phyloP scores from a whole-genome alignment of 53 echinoderm and acorn worm species.

The Crossaster papposus region DNA sequence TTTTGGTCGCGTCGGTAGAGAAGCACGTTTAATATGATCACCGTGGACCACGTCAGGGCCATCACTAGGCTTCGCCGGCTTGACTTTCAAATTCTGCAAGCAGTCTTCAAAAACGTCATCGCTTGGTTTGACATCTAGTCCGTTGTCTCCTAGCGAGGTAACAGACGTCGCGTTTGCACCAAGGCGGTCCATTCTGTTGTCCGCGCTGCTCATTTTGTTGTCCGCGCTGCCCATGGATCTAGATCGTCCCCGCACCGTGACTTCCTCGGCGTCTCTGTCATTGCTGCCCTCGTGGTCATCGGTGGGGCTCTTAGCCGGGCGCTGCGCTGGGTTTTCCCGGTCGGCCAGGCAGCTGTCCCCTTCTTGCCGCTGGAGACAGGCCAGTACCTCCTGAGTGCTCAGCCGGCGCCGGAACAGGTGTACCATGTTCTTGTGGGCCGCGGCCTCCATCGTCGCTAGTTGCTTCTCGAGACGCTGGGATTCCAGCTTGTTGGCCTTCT shows the following conservation, averaged over 20 bases:
- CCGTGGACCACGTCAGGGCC: neutral
- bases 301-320: neutral
- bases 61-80: neutral
- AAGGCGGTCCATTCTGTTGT: neutral
- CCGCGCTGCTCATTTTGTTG: neutral
- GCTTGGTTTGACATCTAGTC: neutral
- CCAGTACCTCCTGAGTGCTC: slow-evolving; percentile 39
- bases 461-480: slow-evolving; percentile 25
- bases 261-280: neutral
- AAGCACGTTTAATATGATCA: neutral
- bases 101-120: slow-evolving; percentile 25
- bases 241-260: neutral
- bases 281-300: neutral
- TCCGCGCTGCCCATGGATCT: neutral
- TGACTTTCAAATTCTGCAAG: slow-evolving; percentile 16
- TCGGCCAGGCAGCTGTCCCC: slow-evolving; percentile 38
- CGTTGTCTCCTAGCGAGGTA: neutral
- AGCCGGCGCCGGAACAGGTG: slow-evolving; percentile 18
- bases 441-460: slow-evolving; percentile 25
- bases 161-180: neutral
- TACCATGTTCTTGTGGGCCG: slow-evolving; percentile 44
- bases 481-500: slow-evolving; percentile 41
- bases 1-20: slow-evolving; percentile 9
- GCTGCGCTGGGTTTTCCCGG: neutral
- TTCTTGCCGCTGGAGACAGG: slow-evolving; percentile 43